A percentile compares a stretch with the other conserved stretches of the same genome.
These are phyloP conservation scores for Eristalinus sepulchralis DNA, from an alignment of 2,888 invertebrate species.

Conservation along the genomic window DNA sequence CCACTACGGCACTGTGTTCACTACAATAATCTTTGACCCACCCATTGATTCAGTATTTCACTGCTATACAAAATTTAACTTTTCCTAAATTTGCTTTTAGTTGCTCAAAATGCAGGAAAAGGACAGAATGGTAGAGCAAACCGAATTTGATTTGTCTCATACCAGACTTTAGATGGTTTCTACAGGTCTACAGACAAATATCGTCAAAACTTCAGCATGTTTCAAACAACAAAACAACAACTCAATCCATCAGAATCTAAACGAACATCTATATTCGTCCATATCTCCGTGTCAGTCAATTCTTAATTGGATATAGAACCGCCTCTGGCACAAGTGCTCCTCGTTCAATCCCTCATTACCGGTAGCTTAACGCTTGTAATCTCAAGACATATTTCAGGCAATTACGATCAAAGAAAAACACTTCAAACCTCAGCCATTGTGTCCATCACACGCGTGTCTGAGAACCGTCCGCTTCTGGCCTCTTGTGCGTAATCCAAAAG, in stretches of 20 bases:
- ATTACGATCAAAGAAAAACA: constrained; percentile 13
- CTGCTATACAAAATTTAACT: no score
- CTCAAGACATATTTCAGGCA: background rate
- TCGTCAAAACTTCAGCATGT: no score
- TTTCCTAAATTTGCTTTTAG: no score
- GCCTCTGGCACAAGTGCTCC: background rate
- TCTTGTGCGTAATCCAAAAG: constrained; percentile 2
- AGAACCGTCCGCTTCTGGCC: background rate
- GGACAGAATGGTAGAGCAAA: no score
- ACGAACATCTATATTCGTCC: background rate
- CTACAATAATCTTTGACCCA: no score
- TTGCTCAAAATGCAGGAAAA: no score
- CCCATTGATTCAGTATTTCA: no score
- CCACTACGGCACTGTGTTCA: no score
- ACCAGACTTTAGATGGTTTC: no score
- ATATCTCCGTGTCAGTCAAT: background rate
- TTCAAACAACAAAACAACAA: background rate
- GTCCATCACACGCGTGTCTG: constrained; percentile 1
- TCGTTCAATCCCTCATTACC: background rate
- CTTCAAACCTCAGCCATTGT: background rate
- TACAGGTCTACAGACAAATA: no score
- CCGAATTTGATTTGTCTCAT: no score
- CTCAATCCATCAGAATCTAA: background rate
- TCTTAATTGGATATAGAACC: background rate
- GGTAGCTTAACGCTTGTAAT: constrained; percentile 19